Conservation (phyloP, 2,888 invertebrate genomes). For the Lissonota sp. region DNA sequence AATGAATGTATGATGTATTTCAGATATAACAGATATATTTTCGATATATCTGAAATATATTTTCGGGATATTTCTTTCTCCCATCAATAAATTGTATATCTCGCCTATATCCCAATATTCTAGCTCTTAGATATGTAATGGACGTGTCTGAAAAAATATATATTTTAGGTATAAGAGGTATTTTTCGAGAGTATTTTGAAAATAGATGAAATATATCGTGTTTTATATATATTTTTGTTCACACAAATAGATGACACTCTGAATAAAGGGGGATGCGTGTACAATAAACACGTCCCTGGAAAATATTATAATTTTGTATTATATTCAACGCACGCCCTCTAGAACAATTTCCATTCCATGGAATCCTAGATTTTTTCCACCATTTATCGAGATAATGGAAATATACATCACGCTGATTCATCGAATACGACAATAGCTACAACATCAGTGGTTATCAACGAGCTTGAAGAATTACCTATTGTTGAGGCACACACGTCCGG, state of each 20-base stretch:
- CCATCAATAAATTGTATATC: no score
- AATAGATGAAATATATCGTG: no score
- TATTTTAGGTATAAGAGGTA: no score
- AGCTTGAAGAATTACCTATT: constrained; percentile 13
- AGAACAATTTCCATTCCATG: background rate
- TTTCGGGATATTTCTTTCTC: no score
- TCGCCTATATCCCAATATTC: no score
- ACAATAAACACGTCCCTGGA: background rate
- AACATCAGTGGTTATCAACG: constrained; percentile 33
- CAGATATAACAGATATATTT: no score
- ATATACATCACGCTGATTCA: constrained; percentile 33
- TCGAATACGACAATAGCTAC: constrained; percentile 37
- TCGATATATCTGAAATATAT: no score
- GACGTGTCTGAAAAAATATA: no score
- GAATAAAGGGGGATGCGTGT: background rate
- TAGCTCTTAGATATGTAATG: no score
- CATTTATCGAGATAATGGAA: constrained; percentile 23
- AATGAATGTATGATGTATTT: no score
- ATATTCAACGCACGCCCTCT: background rate
- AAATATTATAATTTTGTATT: background rate
- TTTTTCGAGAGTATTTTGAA: no score
- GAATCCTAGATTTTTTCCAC: constrained; percentile 14
- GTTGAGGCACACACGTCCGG: background rate
- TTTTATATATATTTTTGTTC: no score
- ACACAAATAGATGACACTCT: background rate